These are phyloP conservation scores for Turritopsis rubra DNA, from an alignment of 30 jellyfish, hydroid and myxozoan species.

Conservation along the genomic window DNA sequence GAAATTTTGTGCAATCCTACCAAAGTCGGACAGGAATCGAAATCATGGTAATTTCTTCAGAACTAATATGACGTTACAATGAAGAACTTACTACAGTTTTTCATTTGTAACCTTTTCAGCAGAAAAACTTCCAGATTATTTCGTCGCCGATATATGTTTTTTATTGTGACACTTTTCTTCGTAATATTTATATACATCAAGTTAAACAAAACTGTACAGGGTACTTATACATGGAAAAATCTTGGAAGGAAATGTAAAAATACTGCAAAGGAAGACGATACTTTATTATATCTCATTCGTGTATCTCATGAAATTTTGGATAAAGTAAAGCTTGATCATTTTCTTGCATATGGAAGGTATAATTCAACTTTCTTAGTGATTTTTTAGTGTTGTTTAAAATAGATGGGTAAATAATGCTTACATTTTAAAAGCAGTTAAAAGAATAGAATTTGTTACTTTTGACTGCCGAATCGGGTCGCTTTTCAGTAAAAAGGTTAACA, in stretches of 20 bases:
- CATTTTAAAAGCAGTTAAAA: too few species aligned
- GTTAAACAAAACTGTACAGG: slow-evolving; percentile 10
- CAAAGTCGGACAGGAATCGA: background rate
- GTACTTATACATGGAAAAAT: slow-evolving; percentile 12
- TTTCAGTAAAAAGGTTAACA: too few species aligned
- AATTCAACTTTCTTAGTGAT: background rate
- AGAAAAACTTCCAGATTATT: background rate
- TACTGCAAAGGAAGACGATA: slow-evolving; percentile 8
- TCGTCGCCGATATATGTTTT: slow-evolving; percentile 6
- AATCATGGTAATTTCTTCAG: background rate
- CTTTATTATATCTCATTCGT: slow-evolving; percentile 5
- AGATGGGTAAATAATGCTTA: too few species aligned
- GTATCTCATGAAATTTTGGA: slow-evolving; percentile 9
- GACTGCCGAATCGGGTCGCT: too few species aligned
- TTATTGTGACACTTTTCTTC: background rate
- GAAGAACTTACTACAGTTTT: background rate
- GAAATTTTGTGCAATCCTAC: background rate
- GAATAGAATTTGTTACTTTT: too few species aligned
- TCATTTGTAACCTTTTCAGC: slow-evolving; percentile 5
- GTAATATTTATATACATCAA: slow-evolving; percentile 5
- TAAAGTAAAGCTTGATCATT: slow-evolving; percentile 14
- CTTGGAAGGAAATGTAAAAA: slow-evolving; percentile 22
- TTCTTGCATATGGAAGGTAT: slow-evolving; percentile 28
- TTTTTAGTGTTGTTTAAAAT: too few species aligned
- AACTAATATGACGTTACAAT: background rate